These are phyloP conservation scores for Margaritifera margaritifera DNA, from an alignment of 2,888 invertebrate species.

Conservation along the genomic window DNA sequence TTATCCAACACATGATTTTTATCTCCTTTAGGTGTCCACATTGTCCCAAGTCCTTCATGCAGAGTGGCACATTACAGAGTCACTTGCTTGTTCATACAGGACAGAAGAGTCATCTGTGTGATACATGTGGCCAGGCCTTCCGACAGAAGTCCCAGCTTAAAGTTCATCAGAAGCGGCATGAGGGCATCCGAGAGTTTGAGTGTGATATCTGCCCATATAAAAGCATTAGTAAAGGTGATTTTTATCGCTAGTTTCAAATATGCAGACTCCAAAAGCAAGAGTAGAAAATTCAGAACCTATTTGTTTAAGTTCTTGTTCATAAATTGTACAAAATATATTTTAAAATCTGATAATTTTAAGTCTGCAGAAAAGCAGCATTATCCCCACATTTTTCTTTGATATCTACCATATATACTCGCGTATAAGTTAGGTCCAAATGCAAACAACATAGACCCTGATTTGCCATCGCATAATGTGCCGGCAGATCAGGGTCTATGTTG, in stretches of 20 bases:
- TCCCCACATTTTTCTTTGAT: too few species aligned
- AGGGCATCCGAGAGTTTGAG: constrained; percentile 94
- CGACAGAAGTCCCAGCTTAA: constrained; percentile 87
- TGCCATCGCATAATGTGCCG: too few species aligned
- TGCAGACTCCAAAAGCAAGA: too few species aligned
- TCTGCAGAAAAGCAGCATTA: too few species aligned
- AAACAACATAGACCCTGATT: too few species aligned
- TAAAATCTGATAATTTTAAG: too few species aligned
- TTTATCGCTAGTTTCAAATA: background rate
- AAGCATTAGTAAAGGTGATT: constrained; percentile 77
- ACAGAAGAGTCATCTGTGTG: constrained; percentile 96
- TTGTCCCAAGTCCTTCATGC: constrained; percentile 73
- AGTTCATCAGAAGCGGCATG: constrained; percentile 98
- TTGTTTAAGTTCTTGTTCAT: too few species aligned
- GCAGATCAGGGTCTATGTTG: too few species aligned
- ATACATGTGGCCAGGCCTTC: constrained; percentile 89
- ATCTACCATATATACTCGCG: too few species aligned
- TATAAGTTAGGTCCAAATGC: too few species aligned
- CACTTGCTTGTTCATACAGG: constrained; percentile 95
- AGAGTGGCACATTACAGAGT: constrained; percentile 96
- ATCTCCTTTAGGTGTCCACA: constrained; percentile 60
- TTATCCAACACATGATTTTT: background rate
- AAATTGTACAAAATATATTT: too few species aligned
- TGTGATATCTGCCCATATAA: constrained; percentile 80
- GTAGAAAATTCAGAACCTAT: too few species aligned